phyloP scores from a whole-genome alignment of 1,140 invertebrate genomes.

The Ips nitidus region DNA sequence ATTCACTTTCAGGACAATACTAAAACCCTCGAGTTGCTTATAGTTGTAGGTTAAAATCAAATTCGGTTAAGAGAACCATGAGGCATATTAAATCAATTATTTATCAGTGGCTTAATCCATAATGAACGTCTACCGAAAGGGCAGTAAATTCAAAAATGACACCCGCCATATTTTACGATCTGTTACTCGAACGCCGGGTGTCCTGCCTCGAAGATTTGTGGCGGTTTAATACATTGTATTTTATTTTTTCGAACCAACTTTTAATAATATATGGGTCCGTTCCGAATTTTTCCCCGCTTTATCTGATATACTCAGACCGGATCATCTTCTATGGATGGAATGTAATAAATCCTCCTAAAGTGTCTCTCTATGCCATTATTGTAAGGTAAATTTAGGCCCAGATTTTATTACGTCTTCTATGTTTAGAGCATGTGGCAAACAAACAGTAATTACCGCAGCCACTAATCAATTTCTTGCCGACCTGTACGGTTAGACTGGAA shows the following conservation, averaged over 20 bases:
- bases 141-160: slow-evolving; percentile 32
- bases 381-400: too few species aligned
- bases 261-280: slow-evolving; percentile 31
- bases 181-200: slow-evolving; percentile 36
- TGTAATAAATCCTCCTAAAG: slow-evolving; percentile 24
- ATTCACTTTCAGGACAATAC: too few species aligned
- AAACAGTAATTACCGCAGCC: not conserved
- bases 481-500: not conserved
- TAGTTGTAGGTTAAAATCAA: too few species aligned
- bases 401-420: too few species aligned
- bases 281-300: slow-evolving; percentile 23
- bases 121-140: slow-evolving; percentile 30
- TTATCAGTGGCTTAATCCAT: slow-evolving; percentile 28
- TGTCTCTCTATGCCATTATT: slow-evolving; percentile 11
- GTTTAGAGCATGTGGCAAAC: not conserved
- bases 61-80: too few species aligned
- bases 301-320: slow-evolving; percentile 18
- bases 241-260: slow-evolving; percentile 31
- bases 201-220: slow-evolving; percentile 31
- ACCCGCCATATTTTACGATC: slow-evolving; percentile 34
- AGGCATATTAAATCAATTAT: slow-evolving; percentile 21
- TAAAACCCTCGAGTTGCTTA: too few species aligned
- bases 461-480: slow-evolving; percentile 14
- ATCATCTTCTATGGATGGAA: slow-evolving; percentile 17
- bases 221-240: slow-evolving; percentile 37